phyloP scores from a whole-genome alignment of 2,888 invertebrate genomes.

The Nomada ruficornis region DNA sequence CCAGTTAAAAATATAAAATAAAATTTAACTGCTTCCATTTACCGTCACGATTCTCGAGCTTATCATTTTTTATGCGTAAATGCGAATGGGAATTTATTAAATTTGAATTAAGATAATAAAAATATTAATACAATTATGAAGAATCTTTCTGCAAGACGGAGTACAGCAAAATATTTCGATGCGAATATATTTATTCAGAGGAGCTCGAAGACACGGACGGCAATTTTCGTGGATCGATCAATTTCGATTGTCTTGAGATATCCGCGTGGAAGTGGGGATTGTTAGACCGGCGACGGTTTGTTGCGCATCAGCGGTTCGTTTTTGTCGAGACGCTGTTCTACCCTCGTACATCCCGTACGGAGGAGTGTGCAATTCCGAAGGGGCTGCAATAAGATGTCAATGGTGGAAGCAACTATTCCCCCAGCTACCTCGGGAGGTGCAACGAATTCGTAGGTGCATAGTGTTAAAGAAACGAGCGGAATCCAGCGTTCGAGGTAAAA shows the following conservation, averaged over 20 bases:
- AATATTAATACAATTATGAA: too few species aligned
- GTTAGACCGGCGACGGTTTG: conserved; percentile 51
- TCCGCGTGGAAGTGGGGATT: conserved; percentile 29
- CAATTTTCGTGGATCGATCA: conserved; percentile 64
- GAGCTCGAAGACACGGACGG: too few species aligned
- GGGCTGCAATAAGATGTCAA: conserved; percentile 24
- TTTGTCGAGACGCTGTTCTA: conserved; percentile 59
- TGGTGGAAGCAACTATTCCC: neutral
- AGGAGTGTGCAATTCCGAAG: neutral
- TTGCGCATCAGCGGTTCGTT: conserved; percentile 65
- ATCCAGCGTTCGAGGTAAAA: conserved; percentile 26
- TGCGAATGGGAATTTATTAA: too few species aligned
- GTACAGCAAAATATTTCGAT: too few species aligned
- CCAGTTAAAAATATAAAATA: neutral
- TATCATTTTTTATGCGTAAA: too few species aligned
- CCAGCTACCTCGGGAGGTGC: conserved; percentile 10
- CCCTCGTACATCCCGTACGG: neutral
- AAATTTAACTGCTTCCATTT: too few species aligned
- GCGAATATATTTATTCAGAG: too few species aligned
- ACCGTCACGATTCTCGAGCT: neutral
- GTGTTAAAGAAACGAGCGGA: conserved; percentile 2
- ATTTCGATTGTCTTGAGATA: conserved; percentile 72
- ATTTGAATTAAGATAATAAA: too few species aligned
- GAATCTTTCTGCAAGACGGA: too few species aligned
- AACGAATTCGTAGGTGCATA: neutral